phyloP scores from a whole-genome alignment of 2,113 vertebrate genomes.

The Eclectus roratus region DNA sequence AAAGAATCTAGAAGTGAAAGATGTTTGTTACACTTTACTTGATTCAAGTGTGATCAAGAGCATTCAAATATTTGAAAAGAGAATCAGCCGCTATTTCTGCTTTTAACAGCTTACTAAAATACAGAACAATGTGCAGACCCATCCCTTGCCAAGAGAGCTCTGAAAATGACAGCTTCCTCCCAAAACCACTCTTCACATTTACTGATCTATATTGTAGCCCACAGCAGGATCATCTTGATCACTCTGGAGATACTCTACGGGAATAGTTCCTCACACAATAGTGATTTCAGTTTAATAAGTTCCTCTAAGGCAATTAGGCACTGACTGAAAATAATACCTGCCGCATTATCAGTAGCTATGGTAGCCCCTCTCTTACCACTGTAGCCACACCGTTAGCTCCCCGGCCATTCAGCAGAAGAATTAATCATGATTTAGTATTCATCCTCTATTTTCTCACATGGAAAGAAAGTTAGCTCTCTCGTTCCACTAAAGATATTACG shows the following conservation, averaged over 20 bases:
- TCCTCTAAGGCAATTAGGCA: constrained; percentile 37
- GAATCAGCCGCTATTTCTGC: constrained; percentile 38
- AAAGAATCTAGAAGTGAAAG: background rate
- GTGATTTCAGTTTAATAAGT: constrained; percentile 24
- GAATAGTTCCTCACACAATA: constrained; percentile 4
- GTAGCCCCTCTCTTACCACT: background rate
- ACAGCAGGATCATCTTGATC: constrained; percentile 38
- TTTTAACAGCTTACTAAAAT: constrained; percentile 27
- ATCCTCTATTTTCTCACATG: background rate
- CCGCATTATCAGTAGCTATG: background rate
- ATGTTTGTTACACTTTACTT: constrained; percentile 12
- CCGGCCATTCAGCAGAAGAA: background rate
- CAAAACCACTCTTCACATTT: constrained; percentile 10
- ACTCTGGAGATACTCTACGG: constrained; percentile 2
- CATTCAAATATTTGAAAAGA: constrained; percentile 42
- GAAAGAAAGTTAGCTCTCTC: background rate
- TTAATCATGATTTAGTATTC: background rate
- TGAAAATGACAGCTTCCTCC: background rate
- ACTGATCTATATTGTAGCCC: background rate
- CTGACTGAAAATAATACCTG: constrained; percentile 18
- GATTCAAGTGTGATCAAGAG: background rate
- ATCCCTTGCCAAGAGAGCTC: constrained; percentile 9
- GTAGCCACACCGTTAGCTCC: background rate
- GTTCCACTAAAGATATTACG: background rate
- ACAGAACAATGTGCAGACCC: background rate